These are phyloP conservation scores for Anastrepha ludens DNA, from an alignment of 1,140 invertebrate species.

Conservation along the genomic window DNA sequence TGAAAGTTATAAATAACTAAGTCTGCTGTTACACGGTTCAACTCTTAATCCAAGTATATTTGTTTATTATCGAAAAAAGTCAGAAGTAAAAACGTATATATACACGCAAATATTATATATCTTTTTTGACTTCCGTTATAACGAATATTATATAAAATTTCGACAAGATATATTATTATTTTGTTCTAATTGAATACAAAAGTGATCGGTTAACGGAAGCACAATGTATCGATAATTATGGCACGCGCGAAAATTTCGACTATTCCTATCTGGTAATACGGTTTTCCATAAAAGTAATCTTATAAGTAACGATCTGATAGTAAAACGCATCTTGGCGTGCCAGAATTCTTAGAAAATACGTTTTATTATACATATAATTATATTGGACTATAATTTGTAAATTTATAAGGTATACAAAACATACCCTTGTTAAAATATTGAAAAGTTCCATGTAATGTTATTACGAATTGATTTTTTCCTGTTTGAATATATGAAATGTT, in stretches of 20 bases:
- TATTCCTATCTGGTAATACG: slow-evolving; percentile 10
- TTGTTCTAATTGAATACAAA: no score
- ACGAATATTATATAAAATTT: no score
- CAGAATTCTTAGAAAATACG: slow-evolving; percentile 47
- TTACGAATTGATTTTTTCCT: background rate
- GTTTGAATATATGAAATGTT: background rate
- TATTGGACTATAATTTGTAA: background rate
- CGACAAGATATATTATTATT: no score
- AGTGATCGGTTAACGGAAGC: background rate
- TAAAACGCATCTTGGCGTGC: slow-evolving; percentile 46
- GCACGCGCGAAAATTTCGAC: background rate
- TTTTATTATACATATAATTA: slow-evolving; percentile 37
- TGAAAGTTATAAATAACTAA: no score
- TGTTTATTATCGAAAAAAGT: no score
- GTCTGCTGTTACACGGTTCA: no score
- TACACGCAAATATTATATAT: no score
- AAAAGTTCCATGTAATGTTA: background rate
- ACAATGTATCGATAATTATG: background rate
- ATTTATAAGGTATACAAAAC: slow-evolving; percentile 39
- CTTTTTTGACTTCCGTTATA: no score
- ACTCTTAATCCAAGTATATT: no score
- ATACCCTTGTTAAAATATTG: background rate
- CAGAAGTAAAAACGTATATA: no score
- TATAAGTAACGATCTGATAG: background rate
- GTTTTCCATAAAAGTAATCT: slow-evolving; percentile 21